A percentile compares a stretch with the other conserved stretches of the same genome.
These are phyloP conservation scores for Oceanodroma leucorhoa DNA, from an alignment of 2,797 vertebrate species.

Conservation along the genomic window DNA sequence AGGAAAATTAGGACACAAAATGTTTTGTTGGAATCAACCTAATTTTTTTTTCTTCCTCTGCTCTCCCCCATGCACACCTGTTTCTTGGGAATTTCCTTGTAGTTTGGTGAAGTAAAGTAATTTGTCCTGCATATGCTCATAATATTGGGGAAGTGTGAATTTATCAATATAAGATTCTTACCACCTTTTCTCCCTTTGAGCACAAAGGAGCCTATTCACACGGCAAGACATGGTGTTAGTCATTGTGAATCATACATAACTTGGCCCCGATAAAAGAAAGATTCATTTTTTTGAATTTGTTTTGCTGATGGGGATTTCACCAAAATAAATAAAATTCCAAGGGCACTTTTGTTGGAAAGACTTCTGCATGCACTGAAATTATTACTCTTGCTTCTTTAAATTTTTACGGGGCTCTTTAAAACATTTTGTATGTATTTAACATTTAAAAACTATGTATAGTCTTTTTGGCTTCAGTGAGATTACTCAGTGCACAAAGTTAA, in stretches of 20 bases:
- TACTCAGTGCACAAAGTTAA: neutral
- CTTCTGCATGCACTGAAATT: neutral
- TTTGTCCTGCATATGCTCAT: neutral
- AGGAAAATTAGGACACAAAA: neutral
- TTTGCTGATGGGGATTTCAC: neutral
- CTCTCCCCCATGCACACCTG: neutral
- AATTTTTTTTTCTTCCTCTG: neutral
- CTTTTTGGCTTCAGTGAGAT: neutral
- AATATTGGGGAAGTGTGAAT: neutral
- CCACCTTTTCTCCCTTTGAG: neutral
- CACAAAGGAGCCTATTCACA: conserved; percentile 38
- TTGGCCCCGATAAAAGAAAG: conserved; percentile 1
- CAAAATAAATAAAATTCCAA: neutral
- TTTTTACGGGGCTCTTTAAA: neutral
- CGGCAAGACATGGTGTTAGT: conserved; percentile 3
- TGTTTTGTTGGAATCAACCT: neutral
- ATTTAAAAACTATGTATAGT: neutral
- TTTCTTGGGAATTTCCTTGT: neutral
- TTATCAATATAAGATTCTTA: neutral
- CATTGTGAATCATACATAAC: conserved; percentile 33
- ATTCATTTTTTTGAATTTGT: neutral
- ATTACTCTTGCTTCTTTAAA: neutral
- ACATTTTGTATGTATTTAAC: neutral
- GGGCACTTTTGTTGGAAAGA: neutral
- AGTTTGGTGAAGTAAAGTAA: neutral